Conservation (phyloP, 1,140 invertebrate genomes). For the Leptinotarsa defecta region DNA sequence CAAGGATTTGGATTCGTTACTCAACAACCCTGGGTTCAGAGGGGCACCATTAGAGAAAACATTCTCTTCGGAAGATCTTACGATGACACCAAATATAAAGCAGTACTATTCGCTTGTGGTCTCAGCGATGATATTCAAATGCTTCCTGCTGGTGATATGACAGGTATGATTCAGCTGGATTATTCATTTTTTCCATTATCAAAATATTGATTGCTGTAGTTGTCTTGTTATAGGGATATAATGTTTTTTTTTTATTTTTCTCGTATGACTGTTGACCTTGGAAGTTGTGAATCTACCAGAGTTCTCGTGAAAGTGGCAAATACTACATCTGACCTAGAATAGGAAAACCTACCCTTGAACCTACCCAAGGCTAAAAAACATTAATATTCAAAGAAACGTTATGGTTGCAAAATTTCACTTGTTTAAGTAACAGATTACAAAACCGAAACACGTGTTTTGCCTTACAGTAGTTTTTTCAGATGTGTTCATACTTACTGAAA, state of each 20-base stretch:
- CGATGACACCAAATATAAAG: slow-evolving; percentile 76
- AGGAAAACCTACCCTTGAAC: too few species aligned
- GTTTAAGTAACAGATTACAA: too few species aligned
- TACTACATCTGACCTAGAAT: too few species aligned
- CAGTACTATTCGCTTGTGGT: slow-evolving; percentile 82
- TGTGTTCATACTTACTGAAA: too few species aligned
- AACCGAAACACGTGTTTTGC: too few species aligned
- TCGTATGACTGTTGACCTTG: too few species aligned
- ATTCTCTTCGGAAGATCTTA: slow-evolving; percentile 88
- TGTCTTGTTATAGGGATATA: neutral
- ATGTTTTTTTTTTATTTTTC: neutral
- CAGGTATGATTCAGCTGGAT: slow-evolving; percentile 53
- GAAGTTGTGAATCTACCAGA: too few species aligned
- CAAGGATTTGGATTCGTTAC: slow-evolving; percentile 83
- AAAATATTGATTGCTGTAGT: neutral
- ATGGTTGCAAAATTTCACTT: too few species aligned
- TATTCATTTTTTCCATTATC: neutral
- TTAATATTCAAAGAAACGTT: too few species aligned
- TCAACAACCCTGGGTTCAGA: slow-evolving; percentile 91
- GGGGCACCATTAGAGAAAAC: slow-evolving; percentile 88
- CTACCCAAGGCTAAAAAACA: too few species aligned
- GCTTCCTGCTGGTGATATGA: slow-evolving; percentile 61
- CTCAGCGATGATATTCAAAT: slow-evolving; percentile 71
- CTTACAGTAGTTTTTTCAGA: too few species aligned
- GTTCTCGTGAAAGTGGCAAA: too few species aligned